Percentiles rank a stretch among this genome's conserved stretches.
phyloP scores from a whole-genome alignment of 2,888 invertebrate species.

The Arge pagana region DNA sequence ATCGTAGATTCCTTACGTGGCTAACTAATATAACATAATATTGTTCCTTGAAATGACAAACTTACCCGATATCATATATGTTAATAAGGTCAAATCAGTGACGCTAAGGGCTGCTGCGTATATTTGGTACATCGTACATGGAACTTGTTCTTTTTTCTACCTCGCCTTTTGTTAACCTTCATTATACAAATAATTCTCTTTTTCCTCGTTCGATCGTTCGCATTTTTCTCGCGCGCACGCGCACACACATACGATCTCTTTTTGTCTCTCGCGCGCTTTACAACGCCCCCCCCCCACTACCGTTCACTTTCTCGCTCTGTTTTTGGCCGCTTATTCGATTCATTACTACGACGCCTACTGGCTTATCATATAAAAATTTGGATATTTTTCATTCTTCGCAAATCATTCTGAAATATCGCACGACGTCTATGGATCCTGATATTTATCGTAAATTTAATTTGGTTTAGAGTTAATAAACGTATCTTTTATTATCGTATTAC shows the following conservation, averaged over 20 bases:
- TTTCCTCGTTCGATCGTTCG: not conserved
- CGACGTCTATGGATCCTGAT: conserved; percentile 11
- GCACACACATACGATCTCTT: no score
- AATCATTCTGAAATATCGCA: conserved; percentile 7
- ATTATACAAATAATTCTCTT: conserved; percentile 21
- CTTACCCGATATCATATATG: conserved; percentile 5
- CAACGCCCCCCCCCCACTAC: no score
- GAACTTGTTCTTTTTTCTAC: conserved; percentile 19
- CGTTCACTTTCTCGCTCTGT: no score
- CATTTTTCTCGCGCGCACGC: no score
- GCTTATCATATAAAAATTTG: no score
- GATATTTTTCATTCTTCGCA: not conserved
- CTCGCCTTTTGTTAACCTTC: conserved; percentile 18
- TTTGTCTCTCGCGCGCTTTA: no score
- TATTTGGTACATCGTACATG: conserved; percentile 22
- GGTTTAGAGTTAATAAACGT: conserved; percentile 8
- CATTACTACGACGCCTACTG: no score
- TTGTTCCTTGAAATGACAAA: conserved; percentile 12
- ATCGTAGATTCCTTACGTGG: conserved; percentile 12
- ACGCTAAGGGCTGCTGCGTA: conserved; percentile 22
- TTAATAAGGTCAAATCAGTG: conserved; percentile 22
- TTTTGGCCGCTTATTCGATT: no score
- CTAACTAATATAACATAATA: conserved; percentile 9
- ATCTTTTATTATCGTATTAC: not conserved
- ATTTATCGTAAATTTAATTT: conserved; percentile 12